phyloP scores from a whole-genome alignment of 2,113 vertebrate species.

The mouse (Mus musculus) region DNA sequence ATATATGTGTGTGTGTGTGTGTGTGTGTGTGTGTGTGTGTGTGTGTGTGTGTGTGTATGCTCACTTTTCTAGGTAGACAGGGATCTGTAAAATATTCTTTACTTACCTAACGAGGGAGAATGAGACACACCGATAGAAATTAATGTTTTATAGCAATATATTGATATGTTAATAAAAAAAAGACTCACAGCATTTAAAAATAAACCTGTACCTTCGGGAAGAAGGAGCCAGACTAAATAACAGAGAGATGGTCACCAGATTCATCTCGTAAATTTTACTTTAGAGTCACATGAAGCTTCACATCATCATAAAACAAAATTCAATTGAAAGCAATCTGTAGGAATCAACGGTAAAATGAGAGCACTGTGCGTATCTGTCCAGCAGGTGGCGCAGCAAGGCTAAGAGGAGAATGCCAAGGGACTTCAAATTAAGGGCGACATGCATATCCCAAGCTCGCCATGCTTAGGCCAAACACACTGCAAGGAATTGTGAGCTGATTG shows the following conservation, averaged over 20 bases:
- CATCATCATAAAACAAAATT: slow-evolving; percentile 1
- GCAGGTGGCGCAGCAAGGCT: slow-evolving; percentile 62
- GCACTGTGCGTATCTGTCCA: neutral
- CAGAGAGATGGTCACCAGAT: neutral
- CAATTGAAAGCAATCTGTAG: slow-evolving; percentile 15
- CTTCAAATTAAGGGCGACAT: neutral
- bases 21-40: too few species aligned
- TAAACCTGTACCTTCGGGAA: neutral
- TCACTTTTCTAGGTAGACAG: neutral
- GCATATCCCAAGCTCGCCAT: neutral
- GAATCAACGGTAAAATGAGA: neutral
- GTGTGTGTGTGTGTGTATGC: too few species aligned
- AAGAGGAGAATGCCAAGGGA: neutral
- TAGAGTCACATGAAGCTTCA: neutral
- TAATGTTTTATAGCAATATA: neutral
- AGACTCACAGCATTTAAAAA: neutral
- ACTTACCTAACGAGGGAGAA: neutral
- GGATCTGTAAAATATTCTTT: neutral
- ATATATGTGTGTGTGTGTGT: too few species aligned
- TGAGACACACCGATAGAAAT: neutral
- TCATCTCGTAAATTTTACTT: neutral
- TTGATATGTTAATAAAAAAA: neutral
- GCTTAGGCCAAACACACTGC: neutral
- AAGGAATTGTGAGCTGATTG: neutral
- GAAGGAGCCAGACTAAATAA: neutral